Percentiles rank a stretch among this genome's conserved stretches.
These are phyloP conservation scores for Papilio xuthus DNA, from an alignment of 1,140 invertebrate genomes.

Conservation along the genomic window DNA sequence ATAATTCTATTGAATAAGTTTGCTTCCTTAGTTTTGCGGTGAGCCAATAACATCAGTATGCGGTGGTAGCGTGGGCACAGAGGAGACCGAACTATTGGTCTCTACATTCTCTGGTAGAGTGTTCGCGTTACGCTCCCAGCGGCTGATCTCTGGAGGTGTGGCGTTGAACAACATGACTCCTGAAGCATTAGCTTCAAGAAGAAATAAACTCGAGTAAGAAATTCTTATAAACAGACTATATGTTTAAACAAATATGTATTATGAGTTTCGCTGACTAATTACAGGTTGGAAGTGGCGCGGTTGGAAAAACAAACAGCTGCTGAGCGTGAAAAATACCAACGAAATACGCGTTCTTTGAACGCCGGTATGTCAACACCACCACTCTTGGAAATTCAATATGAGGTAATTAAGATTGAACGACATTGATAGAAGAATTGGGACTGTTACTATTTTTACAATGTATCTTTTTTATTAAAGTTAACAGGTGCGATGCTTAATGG, in stretches of 20 bases:
- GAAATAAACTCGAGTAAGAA: constrained; percentile 68
- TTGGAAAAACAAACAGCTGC: constrained; percentile 72
- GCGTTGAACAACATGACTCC: constrained; percentile 50
- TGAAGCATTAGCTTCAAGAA: constrained; percentile 65
- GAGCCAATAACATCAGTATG: constrained; percentile 72
- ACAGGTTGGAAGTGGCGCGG: constrained; percentile 65
- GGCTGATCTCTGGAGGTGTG: constrained; percentile 48
- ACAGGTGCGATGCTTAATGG: constrained; percentile 63
- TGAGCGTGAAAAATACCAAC: constrained; percentile 74
- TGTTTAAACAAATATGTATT: neutral
- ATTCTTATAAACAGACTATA: constrained; percentile 22
- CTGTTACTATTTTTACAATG: neutral
- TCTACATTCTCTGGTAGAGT: constrained; percentile 74
- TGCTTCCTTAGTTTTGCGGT: constrained; percentile 68
- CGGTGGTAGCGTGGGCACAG: constrained; percentile 65
- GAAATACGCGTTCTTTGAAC: constrained; percentile 63
- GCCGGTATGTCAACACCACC: constrained; percentile 66
- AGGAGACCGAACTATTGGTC: constrained; percentile 66
- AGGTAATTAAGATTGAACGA: constrained; percentile 46
- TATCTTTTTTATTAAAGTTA: constrained; percentile 51
- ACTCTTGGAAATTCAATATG: constrained; percentile 67
- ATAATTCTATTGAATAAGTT: constrained; percentile 15
- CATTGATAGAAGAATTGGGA: neutral
- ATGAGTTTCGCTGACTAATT: constrained; percentile 9
- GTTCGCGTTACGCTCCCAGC: constrained; percentile 64